Evolutionary conservation across 2,113 vertebrate genomes (phyloP).

Genomic region (Seriola dumerili): DNA sequence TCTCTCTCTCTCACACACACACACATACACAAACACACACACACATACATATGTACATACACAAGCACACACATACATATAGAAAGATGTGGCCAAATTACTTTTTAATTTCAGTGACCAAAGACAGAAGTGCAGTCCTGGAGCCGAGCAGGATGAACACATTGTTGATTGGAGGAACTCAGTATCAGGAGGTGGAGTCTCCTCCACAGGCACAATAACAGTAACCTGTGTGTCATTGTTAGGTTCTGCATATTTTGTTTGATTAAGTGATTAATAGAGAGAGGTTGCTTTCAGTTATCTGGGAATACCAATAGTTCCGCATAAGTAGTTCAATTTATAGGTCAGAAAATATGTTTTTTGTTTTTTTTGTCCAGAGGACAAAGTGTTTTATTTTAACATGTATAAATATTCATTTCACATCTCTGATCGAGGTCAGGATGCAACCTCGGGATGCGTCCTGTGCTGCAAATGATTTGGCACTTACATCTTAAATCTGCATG

Average conservation of each 20-base stretch:
- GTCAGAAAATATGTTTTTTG: neutral
- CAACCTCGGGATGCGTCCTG: neutral
- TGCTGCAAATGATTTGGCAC: neutral
- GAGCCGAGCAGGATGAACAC: slow-evolving; percentile 18
- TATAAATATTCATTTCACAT: neutral
- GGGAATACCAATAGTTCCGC: slow-evolving; percentile 5
- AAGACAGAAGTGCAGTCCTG: slow-evolving; percentile 10
- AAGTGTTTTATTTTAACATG: neutral
- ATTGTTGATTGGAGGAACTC: slow-evolving; percentile 40
- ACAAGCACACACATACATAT: neutral
- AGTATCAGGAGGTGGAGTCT: slow-evolving; percentile 34
- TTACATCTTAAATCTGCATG: neutral
- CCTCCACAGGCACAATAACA: slow-evolving; percentile 41
- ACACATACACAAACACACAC: slow-evolving; percentile 5
- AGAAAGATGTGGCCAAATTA: slow-evolving; percentile 29
- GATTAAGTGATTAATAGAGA: slow-evolving; percentile 39
- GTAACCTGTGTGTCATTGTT: slow-evolving; percentile 51
- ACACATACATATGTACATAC: slow-evolving; percentile 10
- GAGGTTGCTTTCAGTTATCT: neutral
- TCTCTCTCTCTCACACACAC: too few species aligned
- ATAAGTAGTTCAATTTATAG: neutral
- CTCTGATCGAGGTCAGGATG: neutral
- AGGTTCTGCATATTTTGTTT: slow-evolving; percentile 39
- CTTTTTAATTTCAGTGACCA: slow-evolving; percentile 15
- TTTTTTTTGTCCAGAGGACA: neutral